A percentile compares a stretch with the other conserved stretches of the same genome.
phyloP scores from a whole-genome alignment of 2,888 invertebrate species.

The Eremobia ochroleuca region DNA sequence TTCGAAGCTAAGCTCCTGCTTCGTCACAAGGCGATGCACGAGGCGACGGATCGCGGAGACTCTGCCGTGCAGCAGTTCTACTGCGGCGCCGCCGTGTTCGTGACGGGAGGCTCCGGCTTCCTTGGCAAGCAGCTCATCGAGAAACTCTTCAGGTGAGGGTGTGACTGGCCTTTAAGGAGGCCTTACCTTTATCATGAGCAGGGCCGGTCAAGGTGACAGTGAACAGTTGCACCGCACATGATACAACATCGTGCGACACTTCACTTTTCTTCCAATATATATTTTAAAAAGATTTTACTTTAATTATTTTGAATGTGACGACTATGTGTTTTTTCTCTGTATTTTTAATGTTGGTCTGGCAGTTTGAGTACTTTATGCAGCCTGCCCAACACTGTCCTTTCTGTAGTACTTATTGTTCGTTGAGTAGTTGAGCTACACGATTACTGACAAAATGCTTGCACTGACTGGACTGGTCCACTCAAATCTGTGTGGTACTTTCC shows the following conservation, averaged over 20 bases:
- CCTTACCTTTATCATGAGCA: not conserved
- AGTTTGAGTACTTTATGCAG: too few species aligned
- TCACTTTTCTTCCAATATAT: too few species aligned
- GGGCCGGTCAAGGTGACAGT: not conserved
- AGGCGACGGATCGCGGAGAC: constrained; percentile 37
- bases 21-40: constrained; percentile 42
- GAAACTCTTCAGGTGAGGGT: constrained; percentile 91
- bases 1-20: constrained; percentile 16
- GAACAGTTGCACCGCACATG: not conserved
- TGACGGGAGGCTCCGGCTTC: constrained; percentile 95
- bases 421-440: too few species aligned
- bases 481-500: too few species aligned
- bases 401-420: too few species aligned
- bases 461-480: too few species aligned
- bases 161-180: not conserved
- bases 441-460: too few species aligned
- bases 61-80: constrained; percentile 59
- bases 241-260: not conserved
- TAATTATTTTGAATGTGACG: too few species aligned
- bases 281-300: too few species aligned
- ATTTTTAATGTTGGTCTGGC: too few species aligned
- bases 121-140: constrained; percentile 97
- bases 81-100: constrained; percentile 13
- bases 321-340: too few species aligned
- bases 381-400: too few species aligned